These are phyloP conservation scores for Lithophane socia DNA, from an alignment of 2,888 invertebrate species.

Conservation along the genomic window DNA sequence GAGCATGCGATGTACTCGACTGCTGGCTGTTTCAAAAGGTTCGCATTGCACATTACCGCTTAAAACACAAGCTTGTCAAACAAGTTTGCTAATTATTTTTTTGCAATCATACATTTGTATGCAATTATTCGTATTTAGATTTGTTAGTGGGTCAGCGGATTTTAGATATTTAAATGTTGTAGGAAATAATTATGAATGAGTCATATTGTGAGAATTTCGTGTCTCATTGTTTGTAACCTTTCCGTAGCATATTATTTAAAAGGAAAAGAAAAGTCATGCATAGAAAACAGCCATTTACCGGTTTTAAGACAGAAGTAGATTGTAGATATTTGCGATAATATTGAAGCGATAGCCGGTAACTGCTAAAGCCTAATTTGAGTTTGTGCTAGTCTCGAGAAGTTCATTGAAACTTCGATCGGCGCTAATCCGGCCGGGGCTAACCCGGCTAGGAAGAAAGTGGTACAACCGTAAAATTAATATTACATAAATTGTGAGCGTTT, in stretches of 20 bases:
- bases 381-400: slow-evolving; percentile 45
- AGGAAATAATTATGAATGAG: slow-evolving; percentile 47
- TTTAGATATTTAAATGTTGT: slow-evolving; percentile 46
- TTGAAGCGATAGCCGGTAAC: slow-evolving; percentile 15
- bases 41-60: slow-evolving; percentile 55
- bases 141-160: slow-evolving; percentile 55
- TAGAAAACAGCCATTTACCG: slow-evolving; percentile 11
- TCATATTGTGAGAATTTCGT: slow-evolving; percentile 28
- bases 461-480: slow-evolving; percentile 34
- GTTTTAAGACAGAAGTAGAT: not conserved
- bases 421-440: slow-evolving; percentile 48
- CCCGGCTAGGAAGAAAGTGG: slow-evolving; percentile 32
- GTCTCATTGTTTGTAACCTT: slow-evolving; percentile 27
- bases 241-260: slow-evolving; percentile 12
- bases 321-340: not conserved
- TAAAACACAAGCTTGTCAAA: slow-evolving; percentile 54
- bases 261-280: slow-evolving; percentile 11
- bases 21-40: slow-evolving; percentile 54
- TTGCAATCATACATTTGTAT: slow-evolving; percentile 60
- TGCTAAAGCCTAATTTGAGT: slow-evolving; percentile 46
- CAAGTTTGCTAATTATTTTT: slow-evolving; percentile 62
- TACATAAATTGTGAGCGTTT: slow-evolving; percentile 17
- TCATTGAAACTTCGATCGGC: slow-evolving; percentile 58
- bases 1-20: slow-evolving; percentile 30
- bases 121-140: slow-evolving; percentile 45